A percentile compares a stretch with the other conserved stretches of the same genome.
These are phyloP conservation scores for Apostichopus parvimensis DNA, from an alignment of 35 echinoderm and acorn worm genomes.

Conservation along the genomic window DNA sequence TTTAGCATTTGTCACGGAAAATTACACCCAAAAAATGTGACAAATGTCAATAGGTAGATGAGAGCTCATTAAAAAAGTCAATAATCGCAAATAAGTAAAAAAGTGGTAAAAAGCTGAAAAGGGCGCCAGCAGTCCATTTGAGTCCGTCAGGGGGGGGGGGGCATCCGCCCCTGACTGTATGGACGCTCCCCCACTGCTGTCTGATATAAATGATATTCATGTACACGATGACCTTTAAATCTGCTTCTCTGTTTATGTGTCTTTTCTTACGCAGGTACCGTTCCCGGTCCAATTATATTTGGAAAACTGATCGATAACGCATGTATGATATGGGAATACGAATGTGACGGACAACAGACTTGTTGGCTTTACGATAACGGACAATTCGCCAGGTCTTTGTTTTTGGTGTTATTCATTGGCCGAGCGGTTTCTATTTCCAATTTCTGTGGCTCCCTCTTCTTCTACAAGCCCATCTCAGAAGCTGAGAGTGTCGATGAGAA, in stretches of 20 bases:
- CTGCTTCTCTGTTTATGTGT: not conserved
- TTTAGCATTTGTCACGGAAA: no score
- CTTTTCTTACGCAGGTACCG: conserved; percentile 49
- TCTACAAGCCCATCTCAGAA: conserved; percentile 34
- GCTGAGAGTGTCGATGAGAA: not conserved
- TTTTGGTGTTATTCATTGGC: conserved; percentile 41
- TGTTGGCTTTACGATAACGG: conserved; percentile 83
- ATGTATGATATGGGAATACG: conserved; percentile 74
- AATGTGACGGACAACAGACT: conserved; percentile 54
- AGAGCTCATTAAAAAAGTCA: no score
- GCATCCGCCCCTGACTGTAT: no score
- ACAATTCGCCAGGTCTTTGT: conserved; percentile 49
- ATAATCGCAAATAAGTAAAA: no score
- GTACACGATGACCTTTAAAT: no score
- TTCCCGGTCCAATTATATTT: conserved; percentile 76
- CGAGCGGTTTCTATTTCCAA: conserved; percentile 29
- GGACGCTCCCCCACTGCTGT: no score
- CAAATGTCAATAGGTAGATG: no score
- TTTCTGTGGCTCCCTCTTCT: not conserved
- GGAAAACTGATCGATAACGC: conserved; percentile 78
- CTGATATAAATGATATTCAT: no score
- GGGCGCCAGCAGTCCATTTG: no score
- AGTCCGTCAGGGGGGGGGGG: no score
- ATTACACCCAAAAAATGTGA: no score
- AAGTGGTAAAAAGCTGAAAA: no score